A percentile compares a stretch with the other conserved stretches of the same genome.
phyloP scores from a whole-genome alignment of 2,888 invertebrate species.

The Tuberolachnus salignus region DNA sequence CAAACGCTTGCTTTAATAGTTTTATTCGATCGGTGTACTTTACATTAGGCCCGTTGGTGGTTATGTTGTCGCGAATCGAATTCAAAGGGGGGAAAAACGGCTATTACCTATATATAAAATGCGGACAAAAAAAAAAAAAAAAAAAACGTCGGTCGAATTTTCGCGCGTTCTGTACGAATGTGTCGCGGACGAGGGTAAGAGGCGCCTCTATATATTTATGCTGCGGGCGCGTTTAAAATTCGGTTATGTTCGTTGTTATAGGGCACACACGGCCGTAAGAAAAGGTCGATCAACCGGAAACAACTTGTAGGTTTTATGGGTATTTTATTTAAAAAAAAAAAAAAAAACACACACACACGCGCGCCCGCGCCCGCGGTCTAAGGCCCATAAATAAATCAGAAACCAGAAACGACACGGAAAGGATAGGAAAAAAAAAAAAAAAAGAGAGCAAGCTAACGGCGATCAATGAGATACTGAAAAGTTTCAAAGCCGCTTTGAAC shows the following conservation, averaged over 20 bases:
- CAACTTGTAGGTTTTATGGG: neutral
- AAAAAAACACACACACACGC: too few relatives aligned
- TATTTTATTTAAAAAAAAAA: slow-evolving; percentile 20
- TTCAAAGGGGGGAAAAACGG: neutral
- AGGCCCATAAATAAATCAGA: slow-evolving; percentile 36
- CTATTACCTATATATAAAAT: neutral
- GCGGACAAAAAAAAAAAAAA: too few relatives aligned
- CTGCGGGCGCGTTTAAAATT: slow-evolving; percentile 12
- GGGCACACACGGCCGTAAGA: neutral
- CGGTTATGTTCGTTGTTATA: neutral
- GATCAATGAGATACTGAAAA: slow-evolving; percentile 27
- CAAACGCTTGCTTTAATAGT: neutral
- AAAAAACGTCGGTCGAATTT: neutral
- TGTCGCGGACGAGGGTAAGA: neutral
- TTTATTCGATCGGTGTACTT: neutral
- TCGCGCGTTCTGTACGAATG: neutral
- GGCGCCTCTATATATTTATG: too few relatives aligned
- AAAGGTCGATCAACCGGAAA: slow-evolving; percentile 37
- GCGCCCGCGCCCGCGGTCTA: neutral
- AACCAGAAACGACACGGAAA: neutral
- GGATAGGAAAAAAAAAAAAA: neutral
- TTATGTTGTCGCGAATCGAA: slow-evolving; percentile 2
- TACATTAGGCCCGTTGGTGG: neutral
- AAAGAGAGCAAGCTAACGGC: neutral
- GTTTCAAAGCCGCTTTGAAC: slow-evolving; percentile 44